Percentiles rank a stretch among this genome's conserved stretches.
These are phyloP conservation scores for Muntiacus reevesi DNA, from an alignment of 2,113 vertebrate genomes.

Conservation along the genomic window DNA sequence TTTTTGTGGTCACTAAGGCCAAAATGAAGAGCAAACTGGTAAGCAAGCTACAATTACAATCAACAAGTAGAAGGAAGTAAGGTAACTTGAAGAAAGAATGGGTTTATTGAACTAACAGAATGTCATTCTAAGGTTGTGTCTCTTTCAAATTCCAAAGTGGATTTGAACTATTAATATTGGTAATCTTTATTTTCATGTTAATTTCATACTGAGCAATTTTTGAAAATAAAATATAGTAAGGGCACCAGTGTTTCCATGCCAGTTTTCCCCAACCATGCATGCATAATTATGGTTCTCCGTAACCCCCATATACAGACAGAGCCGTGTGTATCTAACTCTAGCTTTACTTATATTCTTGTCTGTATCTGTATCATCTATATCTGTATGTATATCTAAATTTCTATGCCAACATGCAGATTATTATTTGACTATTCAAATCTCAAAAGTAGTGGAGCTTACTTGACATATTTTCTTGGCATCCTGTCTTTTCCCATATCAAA, in stretches of 20 bases:
- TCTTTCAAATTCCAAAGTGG: not conserved
- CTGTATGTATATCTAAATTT: not conserved
- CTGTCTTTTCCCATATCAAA: not conserved
- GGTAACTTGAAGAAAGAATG: not conserved
- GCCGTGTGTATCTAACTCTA: not conserved
- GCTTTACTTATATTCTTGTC: not conserved
- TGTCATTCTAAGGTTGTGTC: not conserved
- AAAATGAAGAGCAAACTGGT: not conserved
- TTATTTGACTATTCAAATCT: not conserved
- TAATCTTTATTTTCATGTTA: not conserved
- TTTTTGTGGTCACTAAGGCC: not conserved
- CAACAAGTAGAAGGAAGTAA: not conserved
- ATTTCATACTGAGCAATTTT: conserved; percentile 4
- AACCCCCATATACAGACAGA: not conserved
- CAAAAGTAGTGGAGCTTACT: not conserved
- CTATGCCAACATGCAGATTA: not conserved
- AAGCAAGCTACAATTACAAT: not conserved
- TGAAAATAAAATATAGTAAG: conserved; percentile 44
- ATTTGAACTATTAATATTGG: not conserved
- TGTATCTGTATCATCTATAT: not conserved
- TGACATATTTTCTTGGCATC: not conserved
- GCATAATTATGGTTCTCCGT: rapidly evolving
- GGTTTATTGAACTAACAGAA: not conserved
- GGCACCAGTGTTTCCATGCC: not conserved
- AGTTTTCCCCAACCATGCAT: not conserved